Evolutionary conservation across 2,888 invertebrate genomes (phyloP).

Genomic region (Stenotaenia linearis): DNA sequence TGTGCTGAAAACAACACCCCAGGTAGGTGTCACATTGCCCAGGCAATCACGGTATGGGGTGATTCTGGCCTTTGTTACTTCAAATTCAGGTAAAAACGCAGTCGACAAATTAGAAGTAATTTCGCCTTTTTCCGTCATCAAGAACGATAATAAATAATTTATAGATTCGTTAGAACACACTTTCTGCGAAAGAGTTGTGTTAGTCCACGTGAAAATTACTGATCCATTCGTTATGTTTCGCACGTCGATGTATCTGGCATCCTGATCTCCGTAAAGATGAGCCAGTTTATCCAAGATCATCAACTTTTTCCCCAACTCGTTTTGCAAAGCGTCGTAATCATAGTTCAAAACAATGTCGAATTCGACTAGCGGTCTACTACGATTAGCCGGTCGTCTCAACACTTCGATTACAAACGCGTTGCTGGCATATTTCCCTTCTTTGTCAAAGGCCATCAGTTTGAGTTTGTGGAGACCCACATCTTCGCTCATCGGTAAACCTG

Average conservation of each 20-base stretch:
- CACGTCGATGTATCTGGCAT: constrained; percentile 66
- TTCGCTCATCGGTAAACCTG: constrained; percentile 68
- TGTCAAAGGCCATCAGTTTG: constrained; percentile 65
- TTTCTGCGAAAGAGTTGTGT: constrained; percentile 66
- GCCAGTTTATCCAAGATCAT: constrained; percentile 75
- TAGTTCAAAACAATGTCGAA: constrained; percentile 73
- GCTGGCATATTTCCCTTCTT: constrained; percentile 65
- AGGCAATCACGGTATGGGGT: constrained; percentile 59
- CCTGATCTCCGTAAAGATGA: constrained; percentile 67
- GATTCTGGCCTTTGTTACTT: constrained; percentile 60
- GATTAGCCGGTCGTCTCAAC: constrained; percentile 53
- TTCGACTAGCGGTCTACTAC: constrained; percentile 59
- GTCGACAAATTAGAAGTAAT: constrained; percentile 43
- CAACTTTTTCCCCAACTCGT: constrained; percentile 60
- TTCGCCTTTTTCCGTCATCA: constrained; percentile 59
- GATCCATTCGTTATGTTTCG: constrained; percentile 58
- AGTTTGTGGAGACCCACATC: constrained; percentile 72
- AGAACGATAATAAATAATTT: constrained; percentile 61
- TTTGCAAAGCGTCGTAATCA: constrained; percentile 55
- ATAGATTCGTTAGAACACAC: constrained; percentile 71
- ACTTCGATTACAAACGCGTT: constrained; percentile 75
- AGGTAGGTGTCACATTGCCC: constrained; percentile 50
- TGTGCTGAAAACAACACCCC: constrained; percentile 41
- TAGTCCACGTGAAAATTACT: constrained; percentile 56
- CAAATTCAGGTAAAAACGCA: constrained; percentile 65